These are phyloP conservation scores for Pseudolaguvia tuberculata DNA, from an alignment of 2,113 vertebrate genomes.

Conservation along the genomic window DNA sequence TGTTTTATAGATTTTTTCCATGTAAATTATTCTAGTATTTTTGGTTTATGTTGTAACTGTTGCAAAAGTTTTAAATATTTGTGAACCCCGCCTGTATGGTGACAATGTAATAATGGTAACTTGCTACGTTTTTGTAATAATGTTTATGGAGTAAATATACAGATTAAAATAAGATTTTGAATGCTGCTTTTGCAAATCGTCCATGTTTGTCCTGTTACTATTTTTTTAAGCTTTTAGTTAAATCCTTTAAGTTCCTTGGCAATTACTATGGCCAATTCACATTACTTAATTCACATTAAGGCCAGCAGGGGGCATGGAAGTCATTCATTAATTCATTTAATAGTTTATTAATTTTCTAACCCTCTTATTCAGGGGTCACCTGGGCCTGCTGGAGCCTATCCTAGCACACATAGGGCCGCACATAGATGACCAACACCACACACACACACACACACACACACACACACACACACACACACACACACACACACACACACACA, in stretches of 20 bases:
- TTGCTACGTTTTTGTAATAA: conserved; percentile 99
- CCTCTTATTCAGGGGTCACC: no score
- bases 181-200: conserved; percentile 85
- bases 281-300: no score
- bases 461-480: no score
- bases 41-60: conserved; percentile 99
- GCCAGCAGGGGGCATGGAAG: no score
- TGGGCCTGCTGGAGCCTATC: no score
- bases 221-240: conserved; percentile 5
- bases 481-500: no score
- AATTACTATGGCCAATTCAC: neutral
- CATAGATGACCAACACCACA: no score
- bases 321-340: no score
- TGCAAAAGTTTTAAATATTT: conserved; percentile 99
- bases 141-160: conserved; percentile 99
- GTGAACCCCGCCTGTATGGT: conserved; percentile 99
- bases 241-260: conserved; percentile 10
- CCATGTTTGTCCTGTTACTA: conserved; percentile 52
- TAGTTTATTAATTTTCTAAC: no score
- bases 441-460: no score
- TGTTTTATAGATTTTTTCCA: conserved; percentile 99
- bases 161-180: conserved; percentile 97
- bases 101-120: conserved; percentile 99
- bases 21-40: conserved; percentile 99
- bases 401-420: no score